These are phyloP conservation scores for Pollenia angustigena DNA, from an alignment of 2,888 invertebrate species.

Conservation along the genomic window DNA sequence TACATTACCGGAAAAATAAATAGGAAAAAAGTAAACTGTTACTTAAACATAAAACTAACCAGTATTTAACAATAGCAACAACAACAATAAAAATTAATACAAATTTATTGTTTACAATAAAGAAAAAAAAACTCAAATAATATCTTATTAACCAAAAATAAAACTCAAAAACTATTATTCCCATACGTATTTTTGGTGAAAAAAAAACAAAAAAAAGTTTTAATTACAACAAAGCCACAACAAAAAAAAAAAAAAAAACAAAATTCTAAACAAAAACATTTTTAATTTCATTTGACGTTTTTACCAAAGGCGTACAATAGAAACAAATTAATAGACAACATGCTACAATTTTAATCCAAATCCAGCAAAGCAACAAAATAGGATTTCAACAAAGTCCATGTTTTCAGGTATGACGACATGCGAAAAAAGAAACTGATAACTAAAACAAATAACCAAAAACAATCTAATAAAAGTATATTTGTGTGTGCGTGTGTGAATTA, in stretches of 20 bases:
- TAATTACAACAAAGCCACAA: neutral
- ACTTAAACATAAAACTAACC: conserved; percentile 57
- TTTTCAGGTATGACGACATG: conserved; percentile 76
- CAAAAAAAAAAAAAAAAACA: no score
- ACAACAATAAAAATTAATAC: neutral
- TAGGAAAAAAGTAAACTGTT: conserved; percentile 30
- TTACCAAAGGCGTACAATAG: conserved; percentile 20
- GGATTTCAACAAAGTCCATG: conserved; percentile 79
- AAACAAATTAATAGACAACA: conserved; percentile 66
- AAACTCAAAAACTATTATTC: neutral
- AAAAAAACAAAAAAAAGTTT: neutral
- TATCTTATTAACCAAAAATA: neutral
- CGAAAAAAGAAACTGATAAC: neutral
- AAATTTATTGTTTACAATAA: conserved; percentile 23
- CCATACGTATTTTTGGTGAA: neutral
- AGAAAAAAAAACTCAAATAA: conserved; percentile 7
- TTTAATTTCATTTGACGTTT: neutral
- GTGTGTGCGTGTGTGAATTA: neutral
- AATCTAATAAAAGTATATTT: neutral
- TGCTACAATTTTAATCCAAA: conserved; percentile 63
- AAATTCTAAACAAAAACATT: neutral
- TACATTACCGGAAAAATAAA: conserved; percentile 18
- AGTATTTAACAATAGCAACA: conserved; percentile 29
- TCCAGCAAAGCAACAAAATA: conserved; percentile 75
- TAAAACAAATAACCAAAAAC: neutral